Evolutionary conservation across 37 sponge, comb jelly and placozoan genomes (phyloP).

Genomic region (Axinella damicornis): DNA sequence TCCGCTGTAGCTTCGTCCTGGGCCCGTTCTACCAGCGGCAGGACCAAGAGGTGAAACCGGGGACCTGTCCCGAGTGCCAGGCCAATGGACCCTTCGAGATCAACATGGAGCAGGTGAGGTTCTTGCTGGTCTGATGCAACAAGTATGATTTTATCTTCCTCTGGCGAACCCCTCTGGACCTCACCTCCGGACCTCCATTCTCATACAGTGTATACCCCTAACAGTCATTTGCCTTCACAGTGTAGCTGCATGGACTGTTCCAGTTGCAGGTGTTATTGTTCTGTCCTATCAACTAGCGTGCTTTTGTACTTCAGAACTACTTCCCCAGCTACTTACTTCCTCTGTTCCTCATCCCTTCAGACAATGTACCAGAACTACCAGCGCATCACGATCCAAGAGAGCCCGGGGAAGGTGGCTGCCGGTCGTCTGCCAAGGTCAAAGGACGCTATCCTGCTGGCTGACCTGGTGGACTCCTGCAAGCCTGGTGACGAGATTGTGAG

Average conservation of each 20-base stretch:
- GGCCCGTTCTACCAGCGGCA: constrained; percentile 97
- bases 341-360: constrained; percentile 33
- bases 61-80: constrained; percentile 99
- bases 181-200: too few relatives aligned
- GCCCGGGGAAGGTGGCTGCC: constrained; percentile 98
- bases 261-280: too few relatives aligned
- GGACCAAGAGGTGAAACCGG: constrained; percentile 93
- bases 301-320: too few relatives aligned
- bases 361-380: constrained; percentile 99
- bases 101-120: constrained; percentile 96
- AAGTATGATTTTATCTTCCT: too few relatives aligned
- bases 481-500: constrained; percentile 98
- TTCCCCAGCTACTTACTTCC: neutral
- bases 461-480: constrained; percentile 96
- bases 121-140: too few relatives aligned
- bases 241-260: too few relatives aligned
- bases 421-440: constrained; percentile 97
- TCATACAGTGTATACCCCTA: neutral
- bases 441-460: constrained; percentile 94
- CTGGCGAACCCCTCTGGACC: too few relatives aligned
- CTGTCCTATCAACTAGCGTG: too few relatives aligned
- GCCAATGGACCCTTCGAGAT: constrained; percentile 98
- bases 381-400: constrained; percentile 98
- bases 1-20: constrained; percentile 90
- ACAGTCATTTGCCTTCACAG: neutral